phyloP scores from a whole-genome alignment of 1,140 invertebrate species.

The Antheraea pernyi region DNA sequence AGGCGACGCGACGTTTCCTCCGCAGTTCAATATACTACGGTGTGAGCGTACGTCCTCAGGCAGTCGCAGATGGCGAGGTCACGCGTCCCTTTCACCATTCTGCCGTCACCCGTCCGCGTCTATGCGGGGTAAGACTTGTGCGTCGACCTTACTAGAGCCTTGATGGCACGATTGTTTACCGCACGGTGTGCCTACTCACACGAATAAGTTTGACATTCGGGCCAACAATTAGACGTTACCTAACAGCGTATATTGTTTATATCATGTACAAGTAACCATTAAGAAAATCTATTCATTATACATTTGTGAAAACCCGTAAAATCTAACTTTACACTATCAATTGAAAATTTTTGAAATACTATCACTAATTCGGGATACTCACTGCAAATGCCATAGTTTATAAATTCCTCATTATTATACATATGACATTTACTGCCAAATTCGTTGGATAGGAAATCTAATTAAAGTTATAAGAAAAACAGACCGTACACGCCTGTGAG shows the following conservation, averaged over 20 bases:
- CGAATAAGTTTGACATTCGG: background rate
- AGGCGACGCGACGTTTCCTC: constrained; percentile 21
- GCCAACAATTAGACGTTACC: constrained; percentile 12
- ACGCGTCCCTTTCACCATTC: constrained; percentile 60
- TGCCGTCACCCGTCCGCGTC: constrained; percentile 20
- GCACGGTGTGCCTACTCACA: constrained; percentile 15
- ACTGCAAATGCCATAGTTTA: too few species aligned
- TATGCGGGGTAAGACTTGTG: background rate
- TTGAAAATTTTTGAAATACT: too few species aligned
- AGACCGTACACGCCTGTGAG: too few species aligned
- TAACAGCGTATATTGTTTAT: background rate
- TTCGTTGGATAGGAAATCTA: too few species aligned
- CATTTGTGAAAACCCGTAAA: too few species aligned
- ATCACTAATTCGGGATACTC: too few species aligned
- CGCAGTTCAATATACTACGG: constrained; percentile 38
- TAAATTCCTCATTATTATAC: too few species aligned
- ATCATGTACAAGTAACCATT: too few species aligned
- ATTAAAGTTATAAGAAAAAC: too few species aligned
- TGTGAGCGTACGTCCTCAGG: constrained; percentile 31
- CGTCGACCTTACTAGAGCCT: constrained; percentile 51
- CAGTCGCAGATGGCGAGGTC: constrained; percentile 54
- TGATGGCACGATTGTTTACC: constrained; percentile 47
- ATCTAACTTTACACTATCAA: too few species aligned
- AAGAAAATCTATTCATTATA: too few species aligned
- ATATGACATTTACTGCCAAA: too few species aligned